phyloP scores from a whole-genome alignment of 2,797 vertebrate genomes.

The Rhabdophis nuchalis region DNA sequence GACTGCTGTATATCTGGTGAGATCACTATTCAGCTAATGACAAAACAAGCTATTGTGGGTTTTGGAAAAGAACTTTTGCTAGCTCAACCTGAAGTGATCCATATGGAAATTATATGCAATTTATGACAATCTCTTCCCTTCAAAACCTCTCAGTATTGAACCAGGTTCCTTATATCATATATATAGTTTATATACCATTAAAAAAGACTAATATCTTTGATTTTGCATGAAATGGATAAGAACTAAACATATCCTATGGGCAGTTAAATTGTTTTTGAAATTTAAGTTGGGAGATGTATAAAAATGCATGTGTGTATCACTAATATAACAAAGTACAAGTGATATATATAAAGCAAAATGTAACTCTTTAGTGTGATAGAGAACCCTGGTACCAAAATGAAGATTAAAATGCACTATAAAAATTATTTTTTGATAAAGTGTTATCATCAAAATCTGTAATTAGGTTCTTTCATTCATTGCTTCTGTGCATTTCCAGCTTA shows the following conservation, averaged over 20 bases:
- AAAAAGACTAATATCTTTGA: not conserved
- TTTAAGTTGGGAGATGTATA: not conserved
- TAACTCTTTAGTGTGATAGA: conserved; percentile 31
- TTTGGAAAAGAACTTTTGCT: not conserved
- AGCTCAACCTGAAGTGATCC: not conserved
- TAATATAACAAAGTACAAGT: not conserved
- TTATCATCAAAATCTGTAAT: conserved; percentile 42
- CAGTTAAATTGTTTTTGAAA: not conserved
- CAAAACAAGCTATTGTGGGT: not conserved
- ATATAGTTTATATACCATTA: not conserved
- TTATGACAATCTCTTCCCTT: not conserved
- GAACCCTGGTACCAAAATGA: conserved; percentile 32
- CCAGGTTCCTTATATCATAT: not conserved
- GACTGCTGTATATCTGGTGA: not conserved
- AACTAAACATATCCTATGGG: not conserved
- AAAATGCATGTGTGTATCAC: not conserved
- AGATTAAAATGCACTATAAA: conserved; percentile 50
- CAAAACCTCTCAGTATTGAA: not conserved
- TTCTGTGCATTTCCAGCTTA: conserved; percentile 16
- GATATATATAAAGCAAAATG: not conserved
- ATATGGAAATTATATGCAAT: not conserved
- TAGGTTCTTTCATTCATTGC: conserved; percentile 32
- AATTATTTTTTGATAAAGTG: conserved; percentile 46
- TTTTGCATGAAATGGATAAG: not conserved
- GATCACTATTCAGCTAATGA: not conserved